Conservation (phyloP, 2,888 invertebrate species). For the Eledone cirrhosa region DNA sequence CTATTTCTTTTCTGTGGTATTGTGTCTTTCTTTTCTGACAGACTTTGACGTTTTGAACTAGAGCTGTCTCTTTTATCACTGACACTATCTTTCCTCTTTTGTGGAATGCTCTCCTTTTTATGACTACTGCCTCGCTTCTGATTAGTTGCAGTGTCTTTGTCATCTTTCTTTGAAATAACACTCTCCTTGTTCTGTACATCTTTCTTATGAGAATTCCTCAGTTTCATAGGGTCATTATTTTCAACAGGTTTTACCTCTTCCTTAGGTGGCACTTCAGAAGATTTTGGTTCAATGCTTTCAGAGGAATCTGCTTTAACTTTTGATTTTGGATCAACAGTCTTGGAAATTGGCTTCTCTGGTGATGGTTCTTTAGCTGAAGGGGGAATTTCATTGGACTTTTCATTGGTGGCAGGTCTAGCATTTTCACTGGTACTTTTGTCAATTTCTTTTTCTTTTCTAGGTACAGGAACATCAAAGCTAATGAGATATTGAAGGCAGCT, state of each 20-base stretch:
- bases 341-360: no score
- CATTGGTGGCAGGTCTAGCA: not conserved
- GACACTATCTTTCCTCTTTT: constrained; percentile 8
- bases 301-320: not conserved
- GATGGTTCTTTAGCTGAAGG: no score
- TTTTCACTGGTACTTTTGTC: not conserved
- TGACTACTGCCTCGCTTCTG: not conserved
- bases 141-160: not conserved
- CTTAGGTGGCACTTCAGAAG: not conserved
- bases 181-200: not conserved
- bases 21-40: not conserved
- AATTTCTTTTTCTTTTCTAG: not conserved
- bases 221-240: not conserved
- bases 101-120: not conserved
- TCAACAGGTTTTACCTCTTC: not conserved
- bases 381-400: no score
- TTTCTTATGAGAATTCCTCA: not conserved
- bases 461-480: constrained; percentile 12
- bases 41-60: not conserved
- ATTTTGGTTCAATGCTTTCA: not conserved
- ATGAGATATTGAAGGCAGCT: constrained; percentile 71
- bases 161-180: not conserved
- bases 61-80: not conserved
- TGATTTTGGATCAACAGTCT: no score
- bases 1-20: not conserved